Base-by-base conservation (phyloP, 2,113 vertebrate genomes). In the Micromys minutus region DNA sequence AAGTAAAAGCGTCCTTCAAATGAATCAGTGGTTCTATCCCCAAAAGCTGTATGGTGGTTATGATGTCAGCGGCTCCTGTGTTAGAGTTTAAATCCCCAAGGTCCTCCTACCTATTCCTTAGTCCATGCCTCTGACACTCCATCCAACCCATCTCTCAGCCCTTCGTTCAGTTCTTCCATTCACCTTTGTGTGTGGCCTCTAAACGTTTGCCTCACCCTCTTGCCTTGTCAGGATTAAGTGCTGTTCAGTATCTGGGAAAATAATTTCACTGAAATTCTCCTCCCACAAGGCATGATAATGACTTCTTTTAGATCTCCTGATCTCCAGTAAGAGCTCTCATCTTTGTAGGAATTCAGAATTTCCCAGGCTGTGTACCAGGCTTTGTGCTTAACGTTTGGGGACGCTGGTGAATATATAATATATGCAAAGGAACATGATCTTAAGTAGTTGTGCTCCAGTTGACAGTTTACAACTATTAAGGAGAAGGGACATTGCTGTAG, bases 311-410 rank as follows among this genome's bases (percentile, higher is more conserved):
- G 69, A 71, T 95, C 50, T 61, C 71, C 65, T 77, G 5, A 15
- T 88, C 19, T 92, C 50, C 65, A 94, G 21, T 42, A 24, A 80
- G 34, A 83, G 36, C 45, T 21, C 45, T 86, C 29, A 29, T 81
- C 88, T 74, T 71, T 91, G 88, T 15, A 24, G 90, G 81, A 87
- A 39, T 52, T 87, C 71, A 42, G 74, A 31, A 45, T 91, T 55
- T 55, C 87, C 45, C 91, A 94, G 93, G 15, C 39, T 93, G 19
- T 92, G 89, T 96, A 81, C 63, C 24, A 31, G 22, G 92, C 71
- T 95, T 76, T 63, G 24, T 89, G 15, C 12, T 16, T 52, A 36
- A 16, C 22, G 26, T 67, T 93, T 89, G 61, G 77, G 81, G 72
- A 74, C 93, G 52, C 47, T 52, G 81, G 21, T 80, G n/a, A 76